Conservation (phyloP, 2,113 vertebrate species). For the Burhinus oedicnemus region DNA sequence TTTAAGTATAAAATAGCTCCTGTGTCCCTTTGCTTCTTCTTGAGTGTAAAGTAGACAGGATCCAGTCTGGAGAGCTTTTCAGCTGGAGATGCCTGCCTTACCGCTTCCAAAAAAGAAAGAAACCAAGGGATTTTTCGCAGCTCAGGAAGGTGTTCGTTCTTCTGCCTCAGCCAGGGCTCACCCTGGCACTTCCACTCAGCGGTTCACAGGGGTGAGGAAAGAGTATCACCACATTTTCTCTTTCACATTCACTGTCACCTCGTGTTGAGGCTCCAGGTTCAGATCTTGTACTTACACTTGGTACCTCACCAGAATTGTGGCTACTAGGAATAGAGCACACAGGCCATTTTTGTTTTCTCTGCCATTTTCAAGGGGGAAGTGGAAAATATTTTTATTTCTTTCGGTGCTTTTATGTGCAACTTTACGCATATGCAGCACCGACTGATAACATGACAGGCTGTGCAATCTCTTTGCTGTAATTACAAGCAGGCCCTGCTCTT, state of each 20-base stretch:
- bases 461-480: neutral
- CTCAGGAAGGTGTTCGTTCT: neutral
- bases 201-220: neutral
- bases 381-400: neutral
- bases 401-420: neutral
- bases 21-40: neutral
- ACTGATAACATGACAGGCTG: neutral
- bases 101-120: neutral
- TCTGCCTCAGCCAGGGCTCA: neutral
- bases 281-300: neutral
- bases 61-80: constrained; percentile 14
- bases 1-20: constrained; percentile 40
- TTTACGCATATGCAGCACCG: neutral
- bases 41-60: neutral
- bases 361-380: neutral
- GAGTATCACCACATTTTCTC: neutral
- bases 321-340: neutral
- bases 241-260: neutral
- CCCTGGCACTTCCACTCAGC: neutral
- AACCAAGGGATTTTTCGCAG: neutral
- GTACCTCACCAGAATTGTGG: neutral
- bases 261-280: neutral
- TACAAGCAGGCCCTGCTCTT: neutral
- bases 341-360: neutral
- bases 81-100: neutral